Percentiles rank a stretch among this genome's conserved stretches.
These are phyloP conservation scores for Altica lythri DNA, from an alignment of 2,888 invertebrate species.

Conservation along the genomic window DNA sequence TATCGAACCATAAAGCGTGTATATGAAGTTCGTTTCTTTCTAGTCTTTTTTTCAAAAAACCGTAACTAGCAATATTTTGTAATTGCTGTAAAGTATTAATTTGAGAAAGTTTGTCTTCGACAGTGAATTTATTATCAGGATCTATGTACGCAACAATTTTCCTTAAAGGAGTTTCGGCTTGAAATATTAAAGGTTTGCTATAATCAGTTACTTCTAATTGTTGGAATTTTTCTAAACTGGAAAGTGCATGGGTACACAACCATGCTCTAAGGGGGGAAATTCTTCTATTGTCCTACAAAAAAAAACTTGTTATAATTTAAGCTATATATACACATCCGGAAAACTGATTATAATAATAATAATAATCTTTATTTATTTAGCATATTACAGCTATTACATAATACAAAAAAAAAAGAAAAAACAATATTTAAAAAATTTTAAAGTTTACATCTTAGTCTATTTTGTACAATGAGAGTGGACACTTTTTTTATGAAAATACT, in stretches of 20 bases:
- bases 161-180: conserved; percentile 83
- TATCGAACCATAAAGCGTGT: conserved; percentile 97
- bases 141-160: conserved; percentile 94
- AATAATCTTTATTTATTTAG: no score
- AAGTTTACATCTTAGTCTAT: no score
- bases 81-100: conserved; percentile 91
- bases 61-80: conserved; percentile 91
- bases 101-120: conserved; percentile 93
- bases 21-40: conserved; percentile 83
- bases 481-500: no score
- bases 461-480: no score
- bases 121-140: conserved; percentile 83
- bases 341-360: no score
- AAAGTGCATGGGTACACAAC: conserved; percentile 84
- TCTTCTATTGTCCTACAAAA: conserved; percentile 76
- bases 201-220: conserved; percentile 67
- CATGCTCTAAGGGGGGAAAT: conserved; percentile 89
- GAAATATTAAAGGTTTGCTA: conserved; percentile 79
- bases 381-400: no score
- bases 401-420: no score
- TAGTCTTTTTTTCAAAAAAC: conserved; percentile 82
- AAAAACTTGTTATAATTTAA: no score
- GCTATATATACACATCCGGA: no score
- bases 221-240: conserved; percentile 82
- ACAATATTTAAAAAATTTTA: no score